These are phyloP conservation scores for Picus viridis DNA, from an alignment of 2,797 vertebrate species.

Conservation along the genomic window DNA sequence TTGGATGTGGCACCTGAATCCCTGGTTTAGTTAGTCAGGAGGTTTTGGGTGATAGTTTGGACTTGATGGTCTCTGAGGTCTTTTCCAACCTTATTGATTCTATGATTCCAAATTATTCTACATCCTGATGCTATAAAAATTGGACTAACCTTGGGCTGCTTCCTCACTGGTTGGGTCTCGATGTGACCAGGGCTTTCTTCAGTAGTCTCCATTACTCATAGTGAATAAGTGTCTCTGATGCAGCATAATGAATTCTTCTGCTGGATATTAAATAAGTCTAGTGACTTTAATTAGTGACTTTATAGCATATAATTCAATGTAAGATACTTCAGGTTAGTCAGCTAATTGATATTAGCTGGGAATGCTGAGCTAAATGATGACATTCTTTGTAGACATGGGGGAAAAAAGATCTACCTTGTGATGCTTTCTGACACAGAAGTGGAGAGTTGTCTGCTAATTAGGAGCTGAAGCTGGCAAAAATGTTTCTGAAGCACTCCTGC, in stretches of 20 bases:
- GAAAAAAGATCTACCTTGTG: neutral
- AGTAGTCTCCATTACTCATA: neutral
- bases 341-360: neutral
- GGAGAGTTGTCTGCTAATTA: neutral
- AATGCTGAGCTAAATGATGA: neutral
- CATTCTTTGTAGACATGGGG: too few relatives aligned
- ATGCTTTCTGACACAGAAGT: neutral
- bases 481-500: neutral
- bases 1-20: too few relatives aligned
- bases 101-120: neutral
- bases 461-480: neutral
- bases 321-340: neutral
- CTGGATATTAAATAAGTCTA: conserved; percentile 17
- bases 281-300: conserved; percentile 24
- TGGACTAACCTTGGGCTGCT: neutral
- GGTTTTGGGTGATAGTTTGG: too few relatives aligned
- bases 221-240: neutral
- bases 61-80: too few relatives aligned
- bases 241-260: neutral
- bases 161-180: neutral
- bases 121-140: neutral
- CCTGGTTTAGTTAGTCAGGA: too few relatives aligned
- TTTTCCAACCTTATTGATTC: too few relatives aligned
- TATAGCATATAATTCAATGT: neutral
- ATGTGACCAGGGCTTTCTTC: neutral